phyloP scores from a whole-genome alignment of 2,113 vertebrate species.

The Balaeniceps rex region DNA sequence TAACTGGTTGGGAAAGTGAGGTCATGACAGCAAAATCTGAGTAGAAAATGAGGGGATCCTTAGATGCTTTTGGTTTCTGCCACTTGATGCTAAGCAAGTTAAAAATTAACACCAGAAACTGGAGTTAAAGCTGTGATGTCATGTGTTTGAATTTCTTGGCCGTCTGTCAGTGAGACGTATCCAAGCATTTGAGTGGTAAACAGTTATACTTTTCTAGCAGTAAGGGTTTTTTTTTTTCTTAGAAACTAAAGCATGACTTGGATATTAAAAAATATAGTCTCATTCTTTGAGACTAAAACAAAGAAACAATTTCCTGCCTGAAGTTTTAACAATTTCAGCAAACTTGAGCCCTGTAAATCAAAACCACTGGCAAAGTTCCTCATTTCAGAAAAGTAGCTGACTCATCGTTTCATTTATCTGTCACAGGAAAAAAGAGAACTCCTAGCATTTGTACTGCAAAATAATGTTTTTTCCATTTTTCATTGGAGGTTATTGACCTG shows the following conservation, averaged over 20 bases:
- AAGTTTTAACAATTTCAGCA: neutral
- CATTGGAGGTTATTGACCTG: neutral
- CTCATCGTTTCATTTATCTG: neutral
- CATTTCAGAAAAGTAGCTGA: neutral
- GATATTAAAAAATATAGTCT: neutral
- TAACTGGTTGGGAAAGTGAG: neutral
- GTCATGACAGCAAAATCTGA: neutral
- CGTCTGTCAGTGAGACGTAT: neutral
- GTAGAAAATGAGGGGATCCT: neutral
- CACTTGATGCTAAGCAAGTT: neutral
- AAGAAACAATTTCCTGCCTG: neutral
- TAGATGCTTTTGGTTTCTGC: neutral
- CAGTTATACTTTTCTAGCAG: neutral
- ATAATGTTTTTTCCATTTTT: neutral
- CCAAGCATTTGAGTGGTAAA: neutral
- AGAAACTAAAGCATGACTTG: neutral
- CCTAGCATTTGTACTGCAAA: neutral
- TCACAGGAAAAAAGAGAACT: constrained; percentile 1
- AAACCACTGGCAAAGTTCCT: constrained; percentile 9
- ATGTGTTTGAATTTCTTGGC: neutral
- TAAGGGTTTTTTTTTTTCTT: neutral
- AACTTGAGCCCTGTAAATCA: neutral
- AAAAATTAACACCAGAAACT: neutral
- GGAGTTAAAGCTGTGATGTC: neutral
- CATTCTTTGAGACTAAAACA: neutral